Evolutionary conservation across 1,140 invertebrate species (phyloP).

Genomic region (Drosophila murphyi): DNA sequence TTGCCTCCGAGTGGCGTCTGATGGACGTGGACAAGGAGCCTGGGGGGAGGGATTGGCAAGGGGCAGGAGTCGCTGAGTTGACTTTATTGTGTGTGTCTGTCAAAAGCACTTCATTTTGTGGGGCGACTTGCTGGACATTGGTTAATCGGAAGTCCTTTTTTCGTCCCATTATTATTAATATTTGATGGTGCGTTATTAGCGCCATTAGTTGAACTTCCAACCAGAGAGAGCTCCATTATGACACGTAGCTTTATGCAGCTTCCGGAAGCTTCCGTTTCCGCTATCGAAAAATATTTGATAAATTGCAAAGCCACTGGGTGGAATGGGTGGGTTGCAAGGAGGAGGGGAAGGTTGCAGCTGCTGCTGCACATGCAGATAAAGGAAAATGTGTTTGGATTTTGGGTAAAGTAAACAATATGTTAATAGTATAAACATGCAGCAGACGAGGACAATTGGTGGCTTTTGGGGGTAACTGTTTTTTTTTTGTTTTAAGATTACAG

Average conservation of each 20-base stretch:
- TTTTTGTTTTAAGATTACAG: conserved; percentile 64
- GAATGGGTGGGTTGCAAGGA: neutral
- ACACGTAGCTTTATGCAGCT: conserved; percentile 57
- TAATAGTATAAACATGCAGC: conserved; percentile 50
- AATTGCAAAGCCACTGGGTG: conserved; percentile 62
- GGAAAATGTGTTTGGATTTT: conserved; percentile 49
- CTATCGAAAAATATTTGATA: conserved; percentile 61
- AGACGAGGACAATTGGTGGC: neutral
- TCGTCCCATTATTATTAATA: conserved; percentile 54
- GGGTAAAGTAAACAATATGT: conserved; percentile 73
- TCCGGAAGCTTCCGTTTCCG: conserved; percentile 66
- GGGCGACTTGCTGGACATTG: conserved; percentile 25
- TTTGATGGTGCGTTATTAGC: conserved; percentile 58
- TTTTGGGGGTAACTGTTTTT: conserved; percentile 26
- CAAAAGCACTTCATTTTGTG: conserved; percentile 40
- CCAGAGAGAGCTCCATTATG: conserved; percentile 30
- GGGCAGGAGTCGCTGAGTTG: neutral
- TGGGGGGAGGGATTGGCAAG: neutral
- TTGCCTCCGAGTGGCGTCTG: conserved; percentile 38
- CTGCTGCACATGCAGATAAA: conserved; percentile 59
- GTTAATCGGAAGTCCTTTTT: conserved; percentile 50
- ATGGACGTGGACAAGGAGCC: neutral
- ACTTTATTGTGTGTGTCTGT: conserved; percentile 16
- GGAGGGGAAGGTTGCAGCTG: neutral
- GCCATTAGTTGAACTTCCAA: conserved; percentile 38